Conservation (phyloP, 2,113 vertebrate genomes). For the Calyptomena viridis region DNA sequence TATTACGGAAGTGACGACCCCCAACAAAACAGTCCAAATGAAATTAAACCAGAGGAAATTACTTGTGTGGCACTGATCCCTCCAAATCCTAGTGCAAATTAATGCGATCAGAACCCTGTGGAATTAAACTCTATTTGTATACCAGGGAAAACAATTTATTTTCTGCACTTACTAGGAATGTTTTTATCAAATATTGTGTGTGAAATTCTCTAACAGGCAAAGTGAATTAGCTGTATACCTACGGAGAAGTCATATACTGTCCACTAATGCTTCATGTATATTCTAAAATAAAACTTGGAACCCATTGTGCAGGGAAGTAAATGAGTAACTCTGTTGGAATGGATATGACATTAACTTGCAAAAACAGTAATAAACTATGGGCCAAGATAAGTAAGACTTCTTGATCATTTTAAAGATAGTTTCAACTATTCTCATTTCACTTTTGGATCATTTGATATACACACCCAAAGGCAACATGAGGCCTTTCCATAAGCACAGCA, state of each 20-base stretch:
- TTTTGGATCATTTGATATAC: neutral
- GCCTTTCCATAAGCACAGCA: neutral
- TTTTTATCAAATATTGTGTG: neutral
- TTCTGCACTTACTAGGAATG: neutral
- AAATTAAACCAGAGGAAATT: neutral
- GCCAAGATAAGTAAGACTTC: neutral
- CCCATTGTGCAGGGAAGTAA: neutral
- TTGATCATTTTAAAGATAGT: neutral
- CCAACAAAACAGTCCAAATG: neutral
- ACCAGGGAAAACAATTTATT: neutral
- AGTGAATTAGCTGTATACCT: neutral
- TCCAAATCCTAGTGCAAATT: neutral
- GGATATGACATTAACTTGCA: neutral
- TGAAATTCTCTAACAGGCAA: neutral
- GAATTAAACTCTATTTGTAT: neutral
- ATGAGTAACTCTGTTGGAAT: conserved; percentile 4
- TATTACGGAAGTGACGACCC: neutral
- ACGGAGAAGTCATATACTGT: neutral
- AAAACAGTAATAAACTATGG: neutral
- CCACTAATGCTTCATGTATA: neutral
- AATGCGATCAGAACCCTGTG: neutral
- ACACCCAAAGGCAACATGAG: neutral
- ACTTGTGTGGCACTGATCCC: neutral
- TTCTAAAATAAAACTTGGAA: neutral
- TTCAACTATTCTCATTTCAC: neutral